Conservation (phyloP, 2,113 vertebrate species). For the Dermatemys mawii region DNA sequence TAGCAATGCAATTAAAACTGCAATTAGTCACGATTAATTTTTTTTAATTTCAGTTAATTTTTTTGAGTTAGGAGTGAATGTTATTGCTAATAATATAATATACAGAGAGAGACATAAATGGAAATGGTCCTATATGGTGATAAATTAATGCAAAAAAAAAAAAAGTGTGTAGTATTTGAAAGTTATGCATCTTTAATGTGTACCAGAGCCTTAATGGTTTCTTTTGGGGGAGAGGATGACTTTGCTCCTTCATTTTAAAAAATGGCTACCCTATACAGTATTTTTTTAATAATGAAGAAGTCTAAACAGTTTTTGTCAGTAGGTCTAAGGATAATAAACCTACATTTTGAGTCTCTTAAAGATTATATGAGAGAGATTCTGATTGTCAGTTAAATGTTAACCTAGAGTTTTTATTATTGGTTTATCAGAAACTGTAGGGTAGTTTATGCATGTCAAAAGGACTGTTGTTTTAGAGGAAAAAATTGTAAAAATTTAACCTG, state of each 20-base stretch:
- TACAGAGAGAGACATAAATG: neutral
- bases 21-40: no score
- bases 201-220: neutral
- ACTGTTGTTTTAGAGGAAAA: neutral
- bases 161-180: neutral
- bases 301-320: neutral
- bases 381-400: neutral
- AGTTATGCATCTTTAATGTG: neutral
- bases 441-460: neutral
- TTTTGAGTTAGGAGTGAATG: neutral
- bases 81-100: neutral
- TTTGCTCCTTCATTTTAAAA: neutral
- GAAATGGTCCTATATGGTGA: neutral
- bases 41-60: no score
- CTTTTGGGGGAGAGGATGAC: neutral
- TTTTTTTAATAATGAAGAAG: neutral
- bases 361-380: neutral
- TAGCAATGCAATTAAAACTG: no score
- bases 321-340: neutral
- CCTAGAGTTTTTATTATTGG: neutral
- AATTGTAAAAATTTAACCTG: neutral
- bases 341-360: neutral
- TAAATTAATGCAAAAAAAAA: neutral
- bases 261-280: neutral
- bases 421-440: neutral